phyloP scores from a whole-genome alignment of 2,888 invertebrate species.

The Torymus auratus region DNA sequence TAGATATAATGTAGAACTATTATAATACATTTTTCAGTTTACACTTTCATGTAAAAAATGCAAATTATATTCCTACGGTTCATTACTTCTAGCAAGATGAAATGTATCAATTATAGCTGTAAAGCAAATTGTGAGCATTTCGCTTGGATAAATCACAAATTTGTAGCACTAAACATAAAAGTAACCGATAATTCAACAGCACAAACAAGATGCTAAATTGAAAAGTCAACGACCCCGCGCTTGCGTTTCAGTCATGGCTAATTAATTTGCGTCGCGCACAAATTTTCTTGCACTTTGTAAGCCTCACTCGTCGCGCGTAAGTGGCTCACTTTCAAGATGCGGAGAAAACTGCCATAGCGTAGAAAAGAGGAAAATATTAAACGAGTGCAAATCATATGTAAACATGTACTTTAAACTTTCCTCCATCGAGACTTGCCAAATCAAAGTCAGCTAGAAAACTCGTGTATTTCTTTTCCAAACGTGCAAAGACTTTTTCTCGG shows the following conservation, averaged over 20 bases:
- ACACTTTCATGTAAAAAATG: too few species aligned
- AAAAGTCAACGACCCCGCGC: conserved; percentile 39
- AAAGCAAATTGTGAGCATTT: conserved; percentile 5
- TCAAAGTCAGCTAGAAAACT: not conserved
- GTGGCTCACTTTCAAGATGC: conserved; percentile 32
- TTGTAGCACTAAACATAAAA: conserved; percentile 1
- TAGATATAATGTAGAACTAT: too few species aligned
- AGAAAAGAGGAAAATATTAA: conserved; percentile 26
- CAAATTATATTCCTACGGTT: not conserved
- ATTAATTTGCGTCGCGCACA: conserved; percentile 35
- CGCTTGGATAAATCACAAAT: conserved; percentile 25
- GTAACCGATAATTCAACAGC: conserved; percentile 38
- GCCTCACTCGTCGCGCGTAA: conserved; percentile 1
- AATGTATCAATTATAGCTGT: conserved; percentile 3
- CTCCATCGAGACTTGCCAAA: conserved; percentile 20
- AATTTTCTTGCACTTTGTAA: conserved; percentile 29
- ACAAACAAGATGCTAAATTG: conserved; percentile 1
- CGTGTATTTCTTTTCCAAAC: not conserved
- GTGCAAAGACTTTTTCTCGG: not conserved
- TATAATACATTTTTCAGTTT: too few species aligned
- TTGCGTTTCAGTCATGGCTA: conserved; percentile 22
- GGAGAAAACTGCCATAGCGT: not conserved
- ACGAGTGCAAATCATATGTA: conserved; percentile 32
- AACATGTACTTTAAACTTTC: conserved; percentile 17
- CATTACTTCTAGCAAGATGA: conserved; percentile 16